Conservation (phyloP, 2,888 invertebrate species). For the Rhamphomyia laevipes region DNA sequence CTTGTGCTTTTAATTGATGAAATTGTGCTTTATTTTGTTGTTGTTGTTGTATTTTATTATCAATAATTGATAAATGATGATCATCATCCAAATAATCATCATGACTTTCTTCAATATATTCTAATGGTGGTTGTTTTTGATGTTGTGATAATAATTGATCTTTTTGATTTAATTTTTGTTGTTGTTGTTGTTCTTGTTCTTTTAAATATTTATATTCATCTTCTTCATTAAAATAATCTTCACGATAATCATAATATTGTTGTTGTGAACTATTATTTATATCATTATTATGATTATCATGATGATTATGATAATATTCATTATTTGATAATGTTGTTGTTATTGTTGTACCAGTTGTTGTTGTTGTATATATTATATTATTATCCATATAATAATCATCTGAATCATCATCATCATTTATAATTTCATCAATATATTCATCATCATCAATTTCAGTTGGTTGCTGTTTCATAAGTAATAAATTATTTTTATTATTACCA, state of each 20-base stretch:
- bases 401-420: conserved; percentile 33
- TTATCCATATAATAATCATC: conserved; percentile 19
- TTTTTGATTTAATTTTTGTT: conserved; percentile 11
- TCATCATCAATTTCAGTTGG: conserved; percentile 33
- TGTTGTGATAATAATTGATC: conserved; percentile 14
- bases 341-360: conserved; percentile 2
- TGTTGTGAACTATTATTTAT: conserved; percentile 14
- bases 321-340: conserved; percentile 13
- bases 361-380: conserved; percentile 4
- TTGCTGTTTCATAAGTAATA: conserved; percentile 30
- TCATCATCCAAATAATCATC: conserved; percentile 28
- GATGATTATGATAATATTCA: conserved; percentile 24
- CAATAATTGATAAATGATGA: too few relatives aligned
- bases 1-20: conserved; percentile 30
- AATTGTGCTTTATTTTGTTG: conserved; percentile 14
- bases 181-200: conserved; percentile 21
- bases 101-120: conserved; percentile 23
- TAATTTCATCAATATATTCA: conserved; percentile 18
- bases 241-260: conserved; percentile 32
- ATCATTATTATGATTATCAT: conserved; percentile 19
- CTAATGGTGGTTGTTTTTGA: conserved; percentile 20
- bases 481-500: conserved; percentile 21
- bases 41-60: background rate
- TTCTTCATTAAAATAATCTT: conserved; percentile 37
- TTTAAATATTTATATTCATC: conserved; percentile 36